Percentiles rank a stretch among this genome's conserved stretches.
Evolutionary conservation across 2,888 invertebrate species (phyloP).

Genomic region (Prostheceraeus crozeri): DNA sequence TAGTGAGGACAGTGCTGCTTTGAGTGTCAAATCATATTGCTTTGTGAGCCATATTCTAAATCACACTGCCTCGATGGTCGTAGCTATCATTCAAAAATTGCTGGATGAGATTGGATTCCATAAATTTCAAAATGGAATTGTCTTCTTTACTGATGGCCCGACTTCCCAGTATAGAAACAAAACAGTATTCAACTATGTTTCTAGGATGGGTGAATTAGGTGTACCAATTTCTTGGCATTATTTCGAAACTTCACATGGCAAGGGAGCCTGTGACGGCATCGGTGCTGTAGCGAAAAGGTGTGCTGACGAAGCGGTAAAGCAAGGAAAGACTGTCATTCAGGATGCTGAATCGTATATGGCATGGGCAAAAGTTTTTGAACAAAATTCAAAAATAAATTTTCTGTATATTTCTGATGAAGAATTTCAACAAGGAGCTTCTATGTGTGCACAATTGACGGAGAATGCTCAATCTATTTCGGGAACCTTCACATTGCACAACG

Average conservation of each 20-base stretch:
- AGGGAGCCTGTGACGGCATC: conserved; percentile 1
- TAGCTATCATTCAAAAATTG: conserved; percentile 13
- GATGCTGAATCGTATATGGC: conserved; percentile 2
- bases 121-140: background rate
- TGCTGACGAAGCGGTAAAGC: conserved; percentile 23
- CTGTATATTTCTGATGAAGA: background rate
- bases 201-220: too few relatives aligned
- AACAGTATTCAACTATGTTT: conserved; percentile 23
- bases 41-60: conserved; percentile 17
- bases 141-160: conserved; percentile 32
- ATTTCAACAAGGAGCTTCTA: conserved; percentile 3
- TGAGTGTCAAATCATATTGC: conserved; percentile 19
- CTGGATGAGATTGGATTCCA: conserved; percentile 10
- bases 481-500: too few relatives aligned
- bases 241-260: conserved; percentile 28
- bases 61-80: conserved; percentile 31
- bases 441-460: too few relatives aligned
- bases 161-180: conserved; percentile 33
- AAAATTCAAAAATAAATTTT: conserved; percentile 11
- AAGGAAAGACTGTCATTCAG: conserved; percentile 26
- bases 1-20: background rate
- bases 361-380: conserved; percentile 1
- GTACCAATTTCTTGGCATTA: conserved; percentile 8
- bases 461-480: too few relatives aligned
- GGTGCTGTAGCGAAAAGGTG: conserved; percentile 4